A percentile compares a stretch with the other conserved stretches of the same genome.
phyloP scores from a whole-genome alignment of 2,888 invertebrate species.

The Leptinotarsa haldemani region DNA sequence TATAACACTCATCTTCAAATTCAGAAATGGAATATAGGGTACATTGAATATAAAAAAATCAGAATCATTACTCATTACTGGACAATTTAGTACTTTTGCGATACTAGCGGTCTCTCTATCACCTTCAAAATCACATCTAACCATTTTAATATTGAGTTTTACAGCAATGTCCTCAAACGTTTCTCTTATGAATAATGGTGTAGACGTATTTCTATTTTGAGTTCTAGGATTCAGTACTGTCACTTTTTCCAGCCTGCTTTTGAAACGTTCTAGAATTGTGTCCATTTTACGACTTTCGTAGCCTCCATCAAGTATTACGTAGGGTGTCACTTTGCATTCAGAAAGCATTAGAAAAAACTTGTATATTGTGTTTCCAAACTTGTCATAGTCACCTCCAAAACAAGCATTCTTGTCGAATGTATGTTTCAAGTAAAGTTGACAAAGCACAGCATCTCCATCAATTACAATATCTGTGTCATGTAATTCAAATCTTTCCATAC shows the following conservation, averaged over 20 bases:
- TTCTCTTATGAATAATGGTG: constrained; percentile 81
- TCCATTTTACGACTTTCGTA: constrained; percentile 67
- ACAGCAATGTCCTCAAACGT: constrained; percentile 78
- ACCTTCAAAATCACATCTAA: constrained; percentile 88
- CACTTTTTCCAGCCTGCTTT: constrained; percentile 50
- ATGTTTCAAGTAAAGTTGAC: constrained; percentile 75
- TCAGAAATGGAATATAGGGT: constrained; percentile 81
- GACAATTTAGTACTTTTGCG: constrained; percentile 82
- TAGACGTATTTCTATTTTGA: constrained; percentile 71
- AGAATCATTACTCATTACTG: constrained; percentile 92
- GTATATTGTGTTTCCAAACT: constrained; percentile 73
- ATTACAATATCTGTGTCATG: constrained; percentile 79
- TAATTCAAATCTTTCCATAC: constrained; percentile 74
- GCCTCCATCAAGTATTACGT: constrained; percentile 82
- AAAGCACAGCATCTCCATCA: constrained; percentile 83
- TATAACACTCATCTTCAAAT: constrained; percentile 68
- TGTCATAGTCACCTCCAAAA: constrained; percentile 90
- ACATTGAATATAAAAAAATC: constrained; percentile 93
- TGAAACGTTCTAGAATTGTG: constrained; percentile 53
- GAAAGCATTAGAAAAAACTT: constrained; percentile 77
- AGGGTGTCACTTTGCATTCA: constrained; percentile 77
- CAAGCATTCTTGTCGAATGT: constrained; percentile 70
- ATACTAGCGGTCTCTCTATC: constrained; percentile 89
- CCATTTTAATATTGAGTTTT: constrained; percentile 75
- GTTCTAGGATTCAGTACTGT: constrained; percentile 70